Evolutionary conservation across 2,888 invertebrate species (phyloP).

Genomic region (Carterocephalus palaemon): DNA sequence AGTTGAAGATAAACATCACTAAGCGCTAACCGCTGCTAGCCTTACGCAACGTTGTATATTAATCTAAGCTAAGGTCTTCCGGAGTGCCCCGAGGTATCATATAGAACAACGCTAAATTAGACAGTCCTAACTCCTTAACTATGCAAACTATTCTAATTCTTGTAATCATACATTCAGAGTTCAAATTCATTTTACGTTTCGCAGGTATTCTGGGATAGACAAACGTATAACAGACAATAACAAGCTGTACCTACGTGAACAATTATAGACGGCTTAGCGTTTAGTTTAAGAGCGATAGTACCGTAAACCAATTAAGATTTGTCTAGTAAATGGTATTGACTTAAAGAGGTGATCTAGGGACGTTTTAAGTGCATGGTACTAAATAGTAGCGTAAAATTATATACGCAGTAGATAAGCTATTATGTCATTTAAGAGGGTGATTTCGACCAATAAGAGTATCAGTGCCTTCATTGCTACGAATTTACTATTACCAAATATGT

Average conservation of each 20-base stretch:
- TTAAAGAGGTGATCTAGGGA: no score
- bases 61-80: slow-evolving; percentile 18
- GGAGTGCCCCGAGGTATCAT: slow-evolving; percentile 19
- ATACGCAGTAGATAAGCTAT: no score
- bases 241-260: slow-evolving; percentile 14
- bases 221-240: slow-evolving; percentile 16
- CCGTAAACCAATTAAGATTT: slow-evolving; percentile 13
- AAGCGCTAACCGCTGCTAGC: slow-evolving; percentile 9
- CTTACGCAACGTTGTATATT: slow-evolving; percentile 23
- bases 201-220: no score
- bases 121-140: not conserved
- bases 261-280: slow-evolving; percentile 24
- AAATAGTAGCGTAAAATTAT: no score
- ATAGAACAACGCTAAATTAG: not conserved
- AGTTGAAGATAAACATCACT: slow-evolving; percentile 19
- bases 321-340: slow-evolving; percentile 19
- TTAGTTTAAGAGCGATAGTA: slow-evolving; percentile 24
- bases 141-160: not conserved
- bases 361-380: no score
- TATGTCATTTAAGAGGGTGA: no score
- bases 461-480: no score
- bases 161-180: not conserved
- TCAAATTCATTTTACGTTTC: not conserved
- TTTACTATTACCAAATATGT: no score
- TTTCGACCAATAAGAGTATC: no score